Evolutionary conservation across 2,888 invertebrate species (phyloP).

Genomic region (Odontocerum albicorne): DNA sequence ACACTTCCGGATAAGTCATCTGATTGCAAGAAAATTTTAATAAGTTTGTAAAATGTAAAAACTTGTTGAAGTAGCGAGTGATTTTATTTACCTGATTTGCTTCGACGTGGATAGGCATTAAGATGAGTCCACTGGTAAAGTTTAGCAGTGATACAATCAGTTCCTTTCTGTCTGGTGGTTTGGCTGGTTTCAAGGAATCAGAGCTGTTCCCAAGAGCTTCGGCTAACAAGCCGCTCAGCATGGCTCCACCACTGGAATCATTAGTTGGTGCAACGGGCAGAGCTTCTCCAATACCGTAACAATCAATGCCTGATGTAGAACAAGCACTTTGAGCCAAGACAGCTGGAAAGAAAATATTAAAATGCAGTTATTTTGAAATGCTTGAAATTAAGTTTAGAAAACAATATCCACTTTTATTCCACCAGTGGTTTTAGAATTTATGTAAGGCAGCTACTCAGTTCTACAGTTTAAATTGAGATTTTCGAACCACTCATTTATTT

Average conservation of each 20-base stretch:
- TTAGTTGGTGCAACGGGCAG: constrained; percentile 44
- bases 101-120: constrained; percentile 48
- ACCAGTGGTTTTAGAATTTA: too few relatives aligned
- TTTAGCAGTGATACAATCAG: constrained; percentile 72
- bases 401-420: too few relatives aligned
- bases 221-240: constrained; percentile 76
- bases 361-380: too few relatives aligned
- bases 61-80: background rate
- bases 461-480: too few relatives aligned
- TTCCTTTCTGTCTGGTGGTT: constrained; percentile 68
- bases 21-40: background rate
- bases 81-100: constrained; percentile 7
- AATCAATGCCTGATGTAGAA: constrained; percentile 50
- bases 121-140: constrained; percentile 62
- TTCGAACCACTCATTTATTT: too few relatives aligned
- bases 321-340: constrained; percentile 57
- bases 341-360: too few relatives aligned
- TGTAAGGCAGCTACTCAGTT: too few relatives aligned
- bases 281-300: constrained; percentile 55
- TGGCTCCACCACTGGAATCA: constrained; percentile 51
- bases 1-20: background rate
- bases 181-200: constrained; percentile 60
- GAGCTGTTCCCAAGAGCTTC: constrained; percentile 68
- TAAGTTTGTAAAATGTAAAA: background rate
- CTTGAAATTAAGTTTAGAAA: too few relatives aligned